Evolutionary conservation across 2,888 invertebrate species (phyloP), one percentile per base, ranked within the genome.

Genomic region (Rotaria macrura): DNA sequence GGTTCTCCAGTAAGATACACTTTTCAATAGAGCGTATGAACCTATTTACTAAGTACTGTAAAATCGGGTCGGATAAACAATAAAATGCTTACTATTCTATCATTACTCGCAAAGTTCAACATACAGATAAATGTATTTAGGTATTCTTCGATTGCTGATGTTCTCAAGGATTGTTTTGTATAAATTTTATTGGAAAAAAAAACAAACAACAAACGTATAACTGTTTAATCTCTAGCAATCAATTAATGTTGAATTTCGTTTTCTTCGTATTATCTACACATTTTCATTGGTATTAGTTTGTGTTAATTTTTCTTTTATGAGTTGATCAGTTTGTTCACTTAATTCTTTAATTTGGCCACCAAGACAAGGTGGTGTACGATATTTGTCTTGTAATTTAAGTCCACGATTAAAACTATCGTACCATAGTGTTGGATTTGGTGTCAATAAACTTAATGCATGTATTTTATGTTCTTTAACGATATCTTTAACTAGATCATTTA

Each of bases 321-420:
- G 23, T 79, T 43, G 43, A n/a, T 79, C 43, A 14, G 79, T 79
- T 79, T 79, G 43, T 79, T 79, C 43, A 79, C 79, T 79, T 43
- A 79, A 43, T 79, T 84, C 84, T 84, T 84, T 84, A 84, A 84
- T 23, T 84, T 23, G 84, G 20, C 84, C 84, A 38, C 84, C 84
- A 5, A 84, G 34, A 84, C 84, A 84, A 52, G 84, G 54, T 84
- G 84, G 84, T 54, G 52, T 84, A 29, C 84, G 84, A 54, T 52
- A 84, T 84, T 38, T 29, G 52, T 84, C 84, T 20, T 49, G 9
- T 34, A 52, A 20, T 52, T 84, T 84, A 34, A 84, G 54, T 12
- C 84, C 84, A 43, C 52, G 38, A 20, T n/a, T 20, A 52, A 49
- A 52, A 49, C 49, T 84, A 38, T 43, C 43, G 34, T 54, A 84